A percentile compares a stretch with the other conserved stretches of the same genome.
These are phyloP conservation scores for Anolis apletophallus DNA, from an alignment of 2,797 vertebrate species.

Conservation along the genomic window DNA sequence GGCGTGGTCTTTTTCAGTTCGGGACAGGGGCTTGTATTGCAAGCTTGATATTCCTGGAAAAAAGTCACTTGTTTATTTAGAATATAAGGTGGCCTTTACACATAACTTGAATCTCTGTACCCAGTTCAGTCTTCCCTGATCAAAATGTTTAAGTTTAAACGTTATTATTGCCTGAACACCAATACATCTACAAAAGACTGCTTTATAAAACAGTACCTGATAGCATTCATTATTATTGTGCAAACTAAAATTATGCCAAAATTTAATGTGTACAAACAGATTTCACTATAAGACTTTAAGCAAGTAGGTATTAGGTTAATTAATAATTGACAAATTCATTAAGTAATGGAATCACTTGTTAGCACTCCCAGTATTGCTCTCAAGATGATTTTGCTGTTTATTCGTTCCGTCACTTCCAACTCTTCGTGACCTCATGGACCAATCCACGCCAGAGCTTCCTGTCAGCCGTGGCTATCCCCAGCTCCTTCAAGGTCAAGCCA, in stretches of 20 bases:
- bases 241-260: neutral
- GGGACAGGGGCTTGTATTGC: conserved; percentile 91
- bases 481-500: no score
- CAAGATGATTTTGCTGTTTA: neutral
- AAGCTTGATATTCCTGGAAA: conserved; percentile 92
- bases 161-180: neutral
- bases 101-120: neutral
- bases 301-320: neutral
- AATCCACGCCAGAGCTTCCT: no score
- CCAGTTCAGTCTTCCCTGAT: neutral
- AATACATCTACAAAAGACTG: neutral
- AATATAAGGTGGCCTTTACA: neutral
- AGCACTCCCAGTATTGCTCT: neutral
- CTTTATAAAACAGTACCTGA: neutral
- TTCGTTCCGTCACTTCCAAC: no score
- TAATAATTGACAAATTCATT: neutral
- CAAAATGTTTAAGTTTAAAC: neutral
- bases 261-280: neutral
- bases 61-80: neutral
- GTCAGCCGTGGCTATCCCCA: no score
- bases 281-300: neutral
- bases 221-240: neutral
- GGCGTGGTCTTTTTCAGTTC: conserved; percentile 98
- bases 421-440: no score
- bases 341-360: neutral